phyloP scores from a whole-genome alignment of 2,113 vertebrate genomes.

The Naja naja region DNA sequence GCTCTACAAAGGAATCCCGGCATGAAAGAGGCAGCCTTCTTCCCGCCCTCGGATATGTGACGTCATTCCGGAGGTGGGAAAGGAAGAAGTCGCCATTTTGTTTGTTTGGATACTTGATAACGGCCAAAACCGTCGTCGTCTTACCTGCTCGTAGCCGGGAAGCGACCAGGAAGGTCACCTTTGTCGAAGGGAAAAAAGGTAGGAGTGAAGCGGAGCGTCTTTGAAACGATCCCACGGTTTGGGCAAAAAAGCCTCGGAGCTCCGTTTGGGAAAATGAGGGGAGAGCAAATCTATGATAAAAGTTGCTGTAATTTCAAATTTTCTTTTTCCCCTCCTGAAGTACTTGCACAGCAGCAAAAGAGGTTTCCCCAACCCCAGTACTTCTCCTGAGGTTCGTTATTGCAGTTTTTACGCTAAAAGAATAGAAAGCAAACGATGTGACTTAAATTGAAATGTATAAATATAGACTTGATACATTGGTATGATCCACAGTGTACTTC shows the following conservation, averaged over 20 bases:
- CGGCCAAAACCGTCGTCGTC: not conserved
- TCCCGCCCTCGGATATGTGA: not conserved
- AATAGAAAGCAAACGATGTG: not conserved
- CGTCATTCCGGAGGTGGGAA: not conserved
- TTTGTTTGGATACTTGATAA: not conserved
- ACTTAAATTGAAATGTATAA: not conserved
- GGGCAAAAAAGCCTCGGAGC: too few species aligned
- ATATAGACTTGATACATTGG: not conserved
- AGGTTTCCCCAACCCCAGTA: not conserved
- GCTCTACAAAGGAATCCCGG: not conserved
- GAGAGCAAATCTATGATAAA: not conserved
- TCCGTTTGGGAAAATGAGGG: not conserved
- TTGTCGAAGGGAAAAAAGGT: not conserved
- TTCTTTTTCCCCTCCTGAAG: not conserved
- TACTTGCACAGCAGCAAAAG: not conserved
- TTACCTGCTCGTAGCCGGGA: constrained; percentile 10
- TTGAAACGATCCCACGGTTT: too few species aligned
- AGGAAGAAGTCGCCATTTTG: constrained; percentile 55
- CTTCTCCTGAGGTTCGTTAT: not conserved
- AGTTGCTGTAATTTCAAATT: not conserved
- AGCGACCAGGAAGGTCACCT: not conserved
- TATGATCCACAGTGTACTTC: not conserved
- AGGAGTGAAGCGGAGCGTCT: not conserved
- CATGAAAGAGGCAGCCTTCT: not conserved
- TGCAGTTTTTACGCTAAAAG: not conserved